These are phyloP conservation scores for Cyphomyrmex costatus DNA, from an alignment of 1,140 invertebrate genomes.

Conservation along the genomic window DNA sequence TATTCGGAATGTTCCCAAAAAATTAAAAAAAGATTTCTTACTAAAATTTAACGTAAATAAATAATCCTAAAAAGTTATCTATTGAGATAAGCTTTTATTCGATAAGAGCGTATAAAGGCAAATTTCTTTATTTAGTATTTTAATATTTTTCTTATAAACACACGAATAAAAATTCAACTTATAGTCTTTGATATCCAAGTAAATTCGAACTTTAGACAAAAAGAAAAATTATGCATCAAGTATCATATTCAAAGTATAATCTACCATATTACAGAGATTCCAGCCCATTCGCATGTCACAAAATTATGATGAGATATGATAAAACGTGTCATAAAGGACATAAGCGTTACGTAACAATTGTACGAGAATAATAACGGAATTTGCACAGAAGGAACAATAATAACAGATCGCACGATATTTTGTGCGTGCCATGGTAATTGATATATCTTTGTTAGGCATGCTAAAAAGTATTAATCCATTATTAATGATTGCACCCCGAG, in stretches of 20 bases:
- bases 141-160: neutral
- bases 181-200: neutral
- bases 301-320: constrained; percentile 10
- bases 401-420: neutral
- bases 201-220: neutral
- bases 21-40: neutral
- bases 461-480: neutral
- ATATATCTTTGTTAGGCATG: neutral
- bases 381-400: neutral
- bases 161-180: neutral
- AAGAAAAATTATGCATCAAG: neutral
- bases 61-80: neutral
- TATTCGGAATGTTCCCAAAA: neutral
- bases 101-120: neutral
- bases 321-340: constrained; percentile 3
- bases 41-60: neutral
- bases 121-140: neutral
- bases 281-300: neutral
- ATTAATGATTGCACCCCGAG: neutral
- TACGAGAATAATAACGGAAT: constrained; percentile 24
- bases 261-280: neutral
- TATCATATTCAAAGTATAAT: neutral
- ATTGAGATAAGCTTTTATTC: no score
- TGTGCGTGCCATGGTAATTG: neutral
- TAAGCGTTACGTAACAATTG: neutral